Base-by-base conservation (phyloP, 2,797 vertebrate species). In the Poecilia gillii region DNA sequence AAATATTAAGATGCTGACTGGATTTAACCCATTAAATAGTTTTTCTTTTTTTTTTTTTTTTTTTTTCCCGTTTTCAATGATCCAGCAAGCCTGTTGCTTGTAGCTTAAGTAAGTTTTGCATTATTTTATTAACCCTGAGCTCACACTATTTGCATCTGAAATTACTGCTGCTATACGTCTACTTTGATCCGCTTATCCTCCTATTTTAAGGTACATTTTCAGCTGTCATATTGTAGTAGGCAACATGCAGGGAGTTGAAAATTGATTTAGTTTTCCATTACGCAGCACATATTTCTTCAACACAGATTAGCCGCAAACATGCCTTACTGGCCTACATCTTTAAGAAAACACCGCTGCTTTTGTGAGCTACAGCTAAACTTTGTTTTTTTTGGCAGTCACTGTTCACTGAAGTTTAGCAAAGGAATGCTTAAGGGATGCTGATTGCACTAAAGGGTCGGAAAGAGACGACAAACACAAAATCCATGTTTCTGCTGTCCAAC, bases 231-330 rank as follows among this genome's bases (percentile, higher is more conserved):
- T 81, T 85, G 70, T 84, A 82, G 71, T 47, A 49, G 75, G 83
- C 85, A 85, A 89, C 83, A 89, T 55, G 87, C 91, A 81, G 88
- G 78, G 87, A 51, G 78, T 88, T 91, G 85, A 90, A 92, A 94
- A 91, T 95, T 93, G 93, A 94, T 93, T 86, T 89, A 82, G 92
- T 91, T 94, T 96, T 96, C 95, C 94, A 93, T 95, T 94, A 94
- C 93, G 85, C 76, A 90, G 93, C 85, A 86, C 88, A 87, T 82
- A 77, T 89, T 87, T 85, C 89, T 86, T 92, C 91, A 76, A 87
- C 87, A 82, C 6, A 59, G 76, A 79, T 46, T 78, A 78, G 70
- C 46, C 71, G 45, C 53, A 87, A 87, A 84, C 31, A 28, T 46
- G 43, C 75, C 72, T 73, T 72, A 76, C 28, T 79, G 82, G 74